Conservation (phyloP, 2,113 vertebrate species). For the Melospiza melodia region DNA sequence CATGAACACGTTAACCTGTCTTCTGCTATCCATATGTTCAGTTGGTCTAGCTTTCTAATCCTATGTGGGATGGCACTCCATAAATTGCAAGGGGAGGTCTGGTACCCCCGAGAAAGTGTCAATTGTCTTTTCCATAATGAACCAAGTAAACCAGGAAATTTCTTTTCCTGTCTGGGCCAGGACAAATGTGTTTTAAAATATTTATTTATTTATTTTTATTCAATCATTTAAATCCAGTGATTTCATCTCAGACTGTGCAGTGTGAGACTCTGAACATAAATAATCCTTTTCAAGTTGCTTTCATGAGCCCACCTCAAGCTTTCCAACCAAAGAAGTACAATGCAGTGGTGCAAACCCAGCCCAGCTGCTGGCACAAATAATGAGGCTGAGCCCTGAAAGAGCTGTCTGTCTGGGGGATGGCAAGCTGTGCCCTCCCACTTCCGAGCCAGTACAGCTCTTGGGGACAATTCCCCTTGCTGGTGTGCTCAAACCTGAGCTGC, state of each 20-base stretch:
- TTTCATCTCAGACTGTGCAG: neutral
- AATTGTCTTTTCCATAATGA: neutral
- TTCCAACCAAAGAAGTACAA: neutral
- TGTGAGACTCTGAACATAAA: neutral
- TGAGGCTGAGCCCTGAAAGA: neutral
- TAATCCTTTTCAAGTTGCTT: fast-evolving
- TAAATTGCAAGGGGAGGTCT: neutral
- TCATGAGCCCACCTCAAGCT: neutral
- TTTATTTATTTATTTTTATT: neutral
- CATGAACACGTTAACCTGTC: too few relatives aligned
- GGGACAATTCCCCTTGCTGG: neutral
- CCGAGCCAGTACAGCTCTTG: neutral
- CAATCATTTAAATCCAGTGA: neutral
- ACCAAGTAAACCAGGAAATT: neutral
- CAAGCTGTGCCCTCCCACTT: neutral
- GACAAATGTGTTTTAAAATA: neutral
- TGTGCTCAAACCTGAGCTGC: neutral
- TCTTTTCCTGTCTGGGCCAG: neutral
- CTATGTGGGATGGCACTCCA: neutral
- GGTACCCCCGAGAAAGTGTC: fast-evolving
- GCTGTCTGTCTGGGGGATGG: too few relatives aligned
- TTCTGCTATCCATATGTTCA: neutral
- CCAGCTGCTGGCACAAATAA: fast-evolving
- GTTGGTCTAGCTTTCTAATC: neutral
- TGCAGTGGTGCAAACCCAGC: neutral